Percentiles rank a stretch among this genome's conserved stretches.
Evolutionary conservation across 2,113 vertebrate genomes (phyloP).

Genomic region (Tiliqua scincoides): DNA sequence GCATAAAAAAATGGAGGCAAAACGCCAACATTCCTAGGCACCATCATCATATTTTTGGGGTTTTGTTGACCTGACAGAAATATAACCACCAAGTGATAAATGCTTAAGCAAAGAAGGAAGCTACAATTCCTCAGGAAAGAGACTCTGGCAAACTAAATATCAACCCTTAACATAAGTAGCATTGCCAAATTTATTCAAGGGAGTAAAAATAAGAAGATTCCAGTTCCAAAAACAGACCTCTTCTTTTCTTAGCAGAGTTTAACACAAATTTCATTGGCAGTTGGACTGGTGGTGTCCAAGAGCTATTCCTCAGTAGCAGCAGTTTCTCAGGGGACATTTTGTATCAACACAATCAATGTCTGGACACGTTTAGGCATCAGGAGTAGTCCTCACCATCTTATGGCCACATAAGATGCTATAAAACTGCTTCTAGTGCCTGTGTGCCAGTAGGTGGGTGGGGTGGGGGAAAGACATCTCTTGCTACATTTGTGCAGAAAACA

Average conservation of each 20-base stretch:
- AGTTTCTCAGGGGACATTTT: neutral
- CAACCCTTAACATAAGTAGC: neutral
- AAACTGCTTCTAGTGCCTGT: fast-evolving
- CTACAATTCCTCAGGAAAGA: neutral
- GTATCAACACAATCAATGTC: neutral
- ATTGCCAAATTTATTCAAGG: neutral
- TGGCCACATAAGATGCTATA: neutral
- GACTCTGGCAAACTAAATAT: too few species aligned
- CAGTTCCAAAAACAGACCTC: neutral
- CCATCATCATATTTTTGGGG: neutral
- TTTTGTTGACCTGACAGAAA: neutral
- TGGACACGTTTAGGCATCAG: neutral
- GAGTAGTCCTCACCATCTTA: fast-evolving
- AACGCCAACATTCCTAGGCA: neutral
- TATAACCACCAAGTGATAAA: neutral
- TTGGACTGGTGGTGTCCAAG: neutral
- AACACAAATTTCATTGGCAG: neutral
- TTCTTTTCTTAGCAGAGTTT: neutral
- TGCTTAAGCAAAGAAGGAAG: neutral
- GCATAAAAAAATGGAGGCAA: neutral
- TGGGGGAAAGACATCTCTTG: neutral
- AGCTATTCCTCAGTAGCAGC: neutral
- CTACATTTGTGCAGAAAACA: conserved; percentile 28
- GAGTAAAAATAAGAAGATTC: neutral
- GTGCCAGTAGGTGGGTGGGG: neutral